phyloP scores from a whole-genome alignment of 1,140 invertebrate genomes.

The Drosophila obscura region DNA sequence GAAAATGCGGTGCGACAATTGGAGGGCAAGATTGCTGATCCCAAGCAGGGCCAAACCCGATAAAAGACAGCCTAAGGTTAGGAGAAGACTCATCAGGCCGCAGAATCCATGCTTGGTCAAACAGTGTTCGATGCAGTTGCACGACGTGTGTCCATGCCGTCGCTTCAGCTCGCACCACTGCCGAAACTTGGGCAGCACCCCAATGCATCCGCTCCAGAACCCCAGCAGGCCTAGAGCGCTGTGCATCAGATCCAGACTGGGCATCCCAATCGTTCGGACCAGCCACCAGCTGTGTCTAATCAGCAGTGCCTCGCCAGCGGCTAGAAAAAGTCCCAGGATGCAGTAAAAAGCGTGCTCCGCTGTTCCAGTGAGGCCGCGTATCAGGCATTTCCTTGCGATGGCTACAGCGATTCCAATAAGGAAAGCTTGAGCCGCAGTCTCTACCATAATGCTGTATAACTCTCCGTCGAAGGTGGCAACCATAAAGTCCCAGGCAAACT shows the following conservation, averaged over 20 bases:
- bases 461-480: background rate
- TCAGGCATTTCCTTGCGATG: conserved; percentile 12
- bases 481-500: conserved; percentile 12
- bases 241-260: background rate
- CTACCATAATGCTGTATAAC: background rate
- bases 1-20: conserved; percentile 19
- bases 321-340: conserved; percentile 23
- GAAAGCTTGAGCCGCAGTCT: background rate
- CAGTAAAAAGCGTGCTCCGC: conserved; percentile 32
- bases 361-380: background rate
- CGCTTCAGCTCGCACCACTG: background rate
- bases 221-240: conserved; percentile 17
- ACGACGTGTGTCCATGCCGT: too few species aligned
- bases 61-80: background rate
- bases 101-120: conserved; percentile 33
- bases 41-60: conserved; percentile 12
- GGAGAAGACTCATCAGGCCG: conserved; percentile 1
- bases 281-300: conserved; percentile 6
- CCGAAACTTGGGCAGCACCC: conserved; percentile 4
- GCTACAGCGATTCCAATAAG: background rate
- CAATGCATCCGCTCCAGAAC: conserved; percentile 13
- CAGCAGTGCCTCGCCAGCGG: conserved; percentile 18
- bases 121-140: background rate
- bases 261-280: background rate
- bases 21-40: background rate